Conservation (phyloP, 2,113 vertebrate genomes). For the Varanus komodoensis region DNA sequence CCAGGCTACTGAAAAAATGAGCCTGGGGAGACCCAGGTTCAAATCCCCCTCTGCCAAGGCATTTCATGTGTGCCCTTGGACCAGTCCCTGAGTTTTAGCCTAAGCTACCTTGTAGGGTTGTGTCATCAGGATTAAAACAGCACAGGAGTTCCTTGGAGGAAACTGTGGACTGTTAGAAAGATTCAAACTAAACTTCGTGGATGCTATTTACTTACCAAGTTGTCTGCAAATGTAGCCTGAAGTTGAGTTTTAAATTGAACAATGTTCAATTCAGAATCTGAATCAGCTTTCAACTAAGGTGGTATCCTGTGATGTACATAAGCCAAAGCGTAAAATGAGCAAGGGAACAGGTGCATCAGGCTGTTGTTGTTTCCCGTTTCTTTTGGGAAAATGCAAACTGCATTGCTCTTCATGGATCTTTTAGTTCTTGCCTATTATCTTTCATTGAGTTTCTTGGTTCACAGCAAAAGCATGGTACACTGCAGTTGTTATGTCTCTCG, state of each 20-base stretch:
- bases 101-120: too few species aligned
- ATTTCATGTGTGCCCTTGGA: too few species aligned
- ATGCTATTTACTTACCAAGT: not conserved
- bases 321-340: conserved; percentile 67
- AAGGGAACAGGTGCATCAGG: conserved; percentile 68
- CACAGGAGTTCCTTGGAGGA: not conserved
- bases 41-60: too few species aligned
- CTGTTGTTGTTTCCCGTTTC: conserved; percentile 24
- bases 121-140: too few species aligned
- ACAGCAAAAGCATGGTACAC: conserved; percentile 67
- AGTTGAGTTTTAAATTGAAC: not conserved
- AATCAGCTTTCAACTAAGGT: not conserved
- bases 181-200: not conserved
- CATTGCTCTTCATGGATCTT: not conserved
- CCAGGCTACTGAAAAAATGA: too few species aligned
- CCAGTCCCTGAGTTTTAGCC: too few species aligned
- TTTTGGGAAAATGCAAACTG: conserved; percentile 31
- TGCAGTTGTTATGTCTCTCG: conserved; percentile 64
- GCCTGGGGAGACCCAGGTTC: too few species aligned
- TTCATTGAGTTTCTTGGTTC: conserved; percentile 72
- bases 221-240: not conserved
- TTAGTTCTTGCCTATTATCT: conserved; percentile 24
- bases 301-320: not conserved
- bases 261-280: not conserved
- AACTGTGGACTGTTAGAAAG: not conserved